Evolutionary conservation across 2,797 vertebrate species (phyloP), one percentile per base, ranked within the genome.

Genomic region (Anolis apletophallus): DNA sequence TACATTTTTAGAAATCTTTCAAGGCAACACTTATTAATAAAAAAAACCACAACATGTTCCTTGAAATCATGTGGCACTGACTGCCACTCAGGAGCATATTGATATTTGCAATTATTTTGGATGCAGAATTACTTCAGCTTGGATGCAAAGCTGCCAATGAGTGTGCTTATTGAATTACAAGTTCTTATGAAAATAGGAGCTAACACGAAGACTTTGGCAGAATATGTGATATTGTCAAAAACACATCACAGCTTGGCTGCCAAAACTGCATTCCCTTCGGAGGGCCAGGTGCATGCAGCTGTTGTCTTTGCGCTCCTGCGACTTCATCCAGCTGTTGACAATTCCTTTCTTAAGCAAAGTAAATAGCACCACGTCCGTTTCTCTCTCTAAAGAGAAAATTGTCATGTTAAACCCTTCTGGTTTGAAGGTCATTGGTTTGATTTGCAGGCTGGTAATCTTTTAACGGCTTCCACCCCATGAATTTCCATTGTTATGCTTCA

Each of bases 161-260:
- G 59, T 36, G 29, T 46, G 13, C 89, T 81, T 81, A 54, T 85
- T 84, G 84, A 36, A 85, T 88, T 84, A 55, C 64, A 79, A 19
- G 17, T 5, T 26, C 19, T 3, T 61, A 32, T 77, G n/a, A 54
- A 77, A 84, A 81, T 69, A 67, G 34, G 73, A 54, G 1, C 6
- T 90, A 57, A 32, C 23, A 84, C 68, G 23, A 32, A 86, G 78
- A 32, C 88, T 26, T 72, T 81, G 91, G 77, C 87, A 79, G 77
- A 87, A 84, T 57, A 29, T 85, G 29, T 0, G 84, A 75, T 80
- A 93, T 87, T 57, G 11, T 68, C 73, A 40, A 59, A 87, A 69
- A 85, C 87, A 17, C 84, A 32, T 59, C 83, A 87, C 23, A 72
- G 32, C 1, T 88, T 32, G 36, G 86, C 40, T 81, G 52, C 5